phyloP scores from a whole-genome alignment of 2,888 invertebrate species.

The Dermolepida albohirtum region DNA sequence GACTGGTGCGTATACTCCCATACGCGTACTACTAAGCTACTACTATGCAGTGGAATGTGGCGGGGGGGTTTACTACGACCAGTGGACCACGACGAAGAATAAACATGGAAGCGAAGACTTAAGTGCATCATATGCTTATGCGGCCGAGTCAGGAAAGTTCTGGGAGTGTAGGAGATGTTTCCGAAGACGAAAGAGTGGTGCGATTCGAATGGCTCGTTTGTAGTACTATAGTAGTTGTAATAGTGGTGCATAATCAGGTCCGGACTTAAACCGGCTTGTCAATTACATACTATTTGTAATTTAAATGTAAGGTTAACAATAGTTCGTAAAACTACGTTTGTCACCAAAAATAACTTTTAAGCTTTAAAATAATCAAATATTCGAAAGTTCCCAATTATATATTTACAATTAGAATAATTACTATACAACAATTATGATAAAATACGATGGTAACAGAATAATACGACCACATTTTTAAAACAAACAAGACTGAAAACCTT shows the following conservation, averaged over 20 bases:
- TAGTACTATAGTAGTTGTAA: slow-evolving; percentile 29
- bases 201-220: slow-evolving; percentile 37
- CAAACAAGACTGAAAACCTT: too few relatives aligned
- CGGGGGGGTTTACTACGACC: slow-evolving; percentile 61
- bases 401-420: too few relatives aligned
- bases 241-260: slow-evolving; percentile 24
- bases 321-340: too few relatives aligned
- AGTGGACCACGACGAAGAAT: slow-evolving; percentile 53
- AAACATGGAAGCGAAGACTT: slow-evolving; percentile 46
- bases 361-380: too few relatives aligned
- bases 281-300: too few relatives aligned
- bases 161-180: slow-evolving; percentile 62
- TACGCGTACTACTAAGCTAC: slow-evolving; percentile 58
- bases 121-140: slow-evolving; percentile 48
- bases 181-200: slow-evolving; percentile 53
- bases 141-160: slow-evolving; percentile 62
- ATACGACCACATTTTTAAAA: too few relatives aligned
- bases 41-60: slow-evolving; percentile 58
- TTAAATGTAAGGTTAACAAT: too few relatives aligned
- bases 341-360: too few relatives aligned
- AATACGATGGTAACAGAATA: background rate
- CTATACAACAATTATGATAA: too few relatives aligned
- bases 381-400: too few relatives aligned
- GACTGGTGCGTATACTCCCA: slow-evolving; percentile 49
- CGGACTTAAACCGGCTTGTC: background rate